phyloP scores from a whole-genome alignment of 2,113 vertebrate genomes.

The Ictalurus furcatus region DNA sequence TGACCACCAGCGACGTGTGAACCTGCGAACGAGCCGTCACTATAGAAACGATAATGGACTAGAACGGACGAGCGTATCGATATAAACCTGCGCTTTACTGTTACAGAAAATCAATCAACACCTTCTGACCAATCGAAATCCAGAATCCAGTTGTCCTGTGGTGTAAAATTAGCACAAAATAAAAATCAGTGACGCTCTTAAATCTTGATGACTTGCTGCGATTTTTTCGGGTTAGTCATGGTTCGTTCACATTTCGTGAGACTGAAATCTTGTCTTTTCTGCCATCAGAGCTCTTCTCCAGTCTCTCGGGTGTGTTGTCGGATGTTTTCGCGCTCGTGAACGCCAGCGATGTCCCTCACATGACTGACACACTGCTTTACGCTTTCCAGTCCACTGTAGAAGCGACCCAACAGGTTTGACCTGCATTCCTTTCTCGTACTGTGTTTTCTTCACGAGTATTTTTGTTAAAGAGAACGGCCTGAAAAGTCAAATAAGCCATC shows the following conservation, averaged over 20 bases:
- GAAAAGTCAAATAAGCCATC: neutral
- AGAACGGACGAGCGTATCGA: neutral
- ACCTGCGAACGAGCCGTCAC: neutral
- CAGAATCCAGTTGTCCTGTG: neutral
- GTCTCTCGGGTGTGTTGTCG: slow-evolving; percentile 58
- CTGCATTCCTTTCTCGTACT: neutral
- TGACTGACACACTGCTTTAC: slow-evolving; percentile 47
- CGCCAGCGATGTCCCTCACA: slow-evolving; percentile 47
- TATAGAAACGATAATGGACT: neutral
- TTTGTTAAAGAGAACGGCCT: too few species aligned
- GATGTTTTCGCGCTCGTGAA: slow-evolving; percentile 54
- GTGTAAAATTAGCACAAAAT: neutral
- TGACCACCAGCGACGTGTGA: too few species aligned
- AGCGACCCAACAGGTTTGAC: slow-evolving; percentile 64
- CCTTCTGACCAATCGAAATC: neutral
- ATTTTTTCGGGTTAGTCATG: neutral
- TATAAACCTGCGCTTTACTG: neutral
- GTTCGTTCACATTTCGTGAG: neutral
- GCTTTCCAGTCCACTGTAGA: slow-evolving; percentile 58
- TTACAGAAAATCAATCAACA: too few species aligned
- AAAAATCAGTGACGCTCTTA: too few species aligned
- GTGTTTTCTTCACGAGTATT: neutral
- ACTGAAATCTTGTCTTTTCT: neutral
- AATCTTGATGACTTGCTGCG: too few species aligned
- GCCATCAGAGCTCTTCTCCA: slow-evolving; percentile 60